Base-by-base conservation (phyloP, 2,113 vertebrate species). In the Thunnus maccoyii region DNA sequence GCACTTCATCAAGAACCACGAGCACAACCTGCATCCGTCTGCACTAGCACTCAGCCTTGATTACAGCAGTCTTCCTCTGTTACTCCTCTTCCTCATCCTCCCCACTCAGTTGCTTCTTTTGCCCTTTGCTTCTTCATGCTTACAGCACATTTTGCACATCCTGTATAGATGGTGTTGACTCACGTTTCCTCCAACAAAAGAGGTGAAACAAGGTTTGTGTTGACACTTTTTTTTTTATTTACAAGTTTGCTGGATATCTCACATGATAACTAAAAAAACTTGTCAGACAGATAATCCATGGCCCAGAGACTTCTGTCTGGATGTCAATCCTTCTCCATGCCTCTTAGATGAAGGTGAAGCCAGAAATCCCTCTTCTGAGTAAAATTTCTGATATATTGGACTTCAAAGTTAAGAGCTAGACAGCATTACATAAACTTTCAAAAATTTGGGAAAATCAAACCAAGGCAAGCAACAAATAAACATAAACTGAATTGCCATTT, bases 1-100 rank as follows among this genome's bases (percentile, higher is more conserved):
- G 66, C 88, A 89, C 91, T 93, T 94, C 84, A 94, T 94, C 93
- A 95, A 90, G 64, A 79, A 81, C 81, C 80, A 87, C 18, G 0
- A 56, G 86, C 76, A 61, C 88, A 92, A 90, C 85, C 88, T 88
- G 91, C 90, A 84, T 87, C 88, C 80, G 50, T 94, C 87, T 91
- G 86, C 89, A 92, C 80, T 14, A 57, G 82, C 51, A 61, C 75
- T 50, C 73, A 64, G 65, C 36, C 86, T 86, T 94, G 93, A 94
- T 94, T 93, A 87, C 81, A 50, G 55, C 62, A 27, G 20, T 65
- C 61, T 72, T 62, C 69, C 44, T 36, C 22, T 60, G 57, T 30
- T 72, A 30, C 62, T 55, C 27, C 10, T 41, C 55, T 27, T 22
- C 30, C 12, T 51, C 25, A n/a, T 60, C 30, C 32, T 61, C 18